These are phyloP conservation scores for Cladopsammia gracilis DNA, from an alignment of 64 coral and sea anemone genomes.

Conservation along the genomic window DNA sequence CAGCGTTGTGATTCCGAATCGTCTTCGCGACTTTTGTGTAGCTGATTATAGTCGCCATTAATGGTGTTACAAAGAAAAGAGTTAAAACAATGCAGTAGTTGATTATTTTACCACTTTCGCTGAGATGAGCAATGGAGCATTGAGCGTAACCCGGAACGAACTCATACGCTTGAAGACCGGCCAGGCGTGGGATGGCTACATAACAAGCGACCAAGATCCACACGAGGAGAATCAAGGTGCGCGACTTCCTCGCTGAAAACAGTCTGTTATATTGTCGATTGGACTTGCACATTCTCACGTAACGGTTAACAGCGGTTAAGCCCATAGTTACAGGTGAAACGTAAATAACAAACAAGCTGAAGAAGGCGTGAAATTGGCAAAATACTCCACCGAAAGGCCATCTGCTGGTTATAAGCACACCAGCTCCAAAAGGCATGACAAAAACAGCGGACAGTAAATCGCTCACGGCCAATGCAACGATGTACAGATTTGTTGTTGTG, in stretches of 20 bases:
- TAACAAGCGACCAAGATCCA: not conserved
- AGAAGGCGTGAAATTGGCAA: conserved; percentile 17
- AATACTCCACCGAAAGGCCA: not conserved
- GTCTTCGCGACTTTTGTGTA: conserved; percentile 9
- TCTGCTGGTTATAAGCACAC: not conserved
- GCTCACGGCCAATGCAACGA: not conserved
- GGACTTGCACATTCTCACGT: not conserved
- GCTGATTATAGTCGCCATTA: not conserved
- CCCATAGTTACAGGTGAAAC: conserved; percentile 20
- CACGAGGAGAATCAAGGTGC: not conserved
- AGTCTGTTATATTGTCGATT: not conserved
- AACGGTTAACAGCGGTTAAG: not conserved
- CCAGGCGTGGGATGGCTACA: not conserved
- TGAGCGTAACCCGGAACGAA: conserved; percentile 2
- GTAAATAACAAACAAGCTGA: conserved; percentile 19
- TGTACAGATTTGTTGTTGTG: conserved; percentile 3
- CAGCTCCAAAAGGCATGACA: not conserved
- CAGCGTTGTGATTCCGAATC: not conserved
- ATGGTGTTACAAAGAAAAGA: not conserved
- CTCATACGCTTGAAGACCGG: not conserved
- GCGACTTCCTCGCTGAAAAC: not conserved
- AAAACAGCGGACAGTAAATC: not conserved
- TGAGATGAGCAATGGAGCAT: conserved; percentile 1
- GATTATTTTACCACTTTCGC: not conserved
- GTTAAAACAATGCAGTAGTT: not conserved